A percentile compares a stretch with the other conserved stretches of the same genome.
phyloP scores from a whole-genome alignment of 1,140 invertebrate species.

The Calycopis cecrops region DNA sequence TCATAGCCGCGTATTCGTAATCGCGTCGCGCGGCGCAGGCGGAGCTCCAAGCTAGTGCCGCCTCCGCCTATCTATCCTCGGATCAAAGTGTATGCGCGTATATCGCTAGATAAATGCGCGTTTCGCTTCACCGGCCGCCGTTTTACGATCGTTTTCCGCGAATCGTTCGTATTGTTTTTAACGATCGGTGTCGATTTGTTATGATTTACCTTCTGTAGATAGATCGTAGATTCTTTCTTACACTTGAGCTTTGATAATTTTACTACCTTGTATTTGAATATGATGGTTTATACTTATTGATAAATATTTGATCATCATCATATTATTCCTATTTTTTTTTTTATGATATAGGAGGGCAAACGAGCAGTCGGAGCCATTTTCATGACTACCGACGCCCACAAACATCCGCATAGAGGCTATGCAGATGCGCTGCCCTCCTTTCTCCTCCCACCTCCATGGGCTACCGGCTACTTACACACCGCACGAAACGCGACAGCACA shows the following conservation, averaged over 20 bases:
- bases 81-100: conserved; percentile 22
- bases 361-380: no score
- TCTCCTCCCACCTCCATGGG: no score
- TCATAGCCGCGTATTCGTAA: no score
- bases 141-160: conserved; percentile 48
- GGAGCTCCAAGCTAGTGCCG: conserved; percentile 35
- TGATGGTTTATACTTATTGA: neutral
- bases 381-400: no score
- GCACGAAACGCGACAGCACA: no score
- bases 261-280: neutral
- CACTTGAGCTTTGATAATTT: conserved; percentile 13
- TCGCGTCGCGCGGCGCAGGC: neutral
- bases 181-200: conserved; percentile 30
- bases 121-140: conserved; percentile 38
- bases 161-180: conserved; percentile 42
- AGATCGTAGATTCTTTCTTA: conserved; percentile 20
- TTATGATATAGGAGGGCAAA: no score
- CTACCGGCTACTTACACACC: no score
- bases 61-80: conserved; percentile 21
- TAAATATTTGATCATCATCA: no score
- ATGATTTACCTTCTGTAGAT: conserved; percentile 21
- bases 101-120: conserved; percentile 20
- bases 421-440: no score
- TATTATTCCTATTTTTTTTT: no score
- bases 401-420: no score